phyloP scores from a whole-genome alignment of 2,888 invertebrate species.

The Petrolisthes manimaculis region DNA sequence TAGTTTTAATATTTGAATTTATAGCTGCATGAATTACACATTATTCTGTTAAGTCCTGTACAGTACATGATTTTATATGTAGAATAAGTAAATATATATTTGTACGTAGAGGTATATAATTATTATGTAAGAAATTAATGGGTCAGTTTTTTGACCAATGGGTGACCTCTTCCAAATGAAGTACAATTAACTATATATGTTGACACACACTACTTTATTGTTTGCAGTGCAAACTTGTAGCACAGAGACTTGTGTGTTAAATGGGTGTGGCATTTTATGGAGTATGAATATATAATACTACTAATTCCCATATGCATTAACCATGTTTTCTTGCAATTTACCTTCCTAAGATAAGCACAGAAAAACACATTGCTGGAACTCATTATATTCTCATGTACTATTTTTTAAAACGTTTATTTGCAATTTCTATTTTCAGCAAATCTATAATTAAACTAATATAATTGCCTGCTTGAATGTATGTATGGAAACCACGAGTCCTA shows the following conservation, averaged over 20 bases:
- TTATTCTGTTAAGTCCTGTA: no score
- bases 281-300: background rate
- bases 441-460: background rate
- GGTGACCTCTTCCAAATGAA: conserved; percentile 33
- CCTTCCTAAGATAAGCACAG: no score
- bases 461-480: no score
- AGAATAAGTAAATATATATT: no score
- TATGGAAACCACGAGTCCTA: no score
- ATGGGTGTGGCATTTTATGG: background rate
- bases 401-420: background rate
- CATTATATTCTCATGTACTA: background rate
- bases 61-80: no score
- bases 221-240: conserved; percentile 52
- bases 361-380: no score
- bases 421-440: background rate
- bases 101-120: background rate
- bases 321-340: background rate
- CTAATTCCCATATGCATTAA: background rate
- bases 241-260: conserved; percentile 11
- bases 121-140: background rate
- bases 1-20: no score
- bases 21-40: no score
- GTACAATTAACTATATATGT: conserved; percentile 48
- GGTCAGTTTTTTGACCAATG: background rate
- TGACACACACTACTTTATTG: conserved; percentile 32